These are phyloP conservation scores for Pristionchus exspectatus DNA, from an alignment of 2,888 invertebrate species.

Conservation along the genomic window DNA sequence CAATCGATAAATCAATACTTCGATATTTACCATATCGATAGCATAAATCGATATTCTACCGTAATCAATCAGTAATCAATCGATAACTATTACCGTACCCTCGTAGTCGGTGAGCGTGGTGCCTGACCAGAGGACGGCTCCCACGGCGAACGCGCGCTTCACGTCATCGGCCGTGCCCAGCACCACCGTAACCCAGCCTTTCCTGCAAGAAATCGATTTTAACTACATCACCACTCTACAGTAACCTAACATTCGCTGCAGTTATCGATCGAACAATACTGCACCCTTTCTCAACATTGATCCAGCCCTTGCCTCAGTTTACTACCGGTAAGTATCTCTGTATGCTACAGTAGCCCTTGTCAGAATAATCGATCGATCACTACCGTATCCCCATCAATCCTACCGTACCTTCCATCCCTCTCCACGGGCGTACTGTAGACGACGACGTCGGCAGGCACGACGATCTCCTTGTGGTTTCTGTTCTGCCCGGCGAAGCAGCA, in stretches of 20 bases:
- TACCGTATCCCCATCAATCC: neutral
- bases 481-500: neutral
- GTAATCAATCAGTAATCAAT: neutral
- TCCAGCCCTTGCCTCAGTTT: neutral
- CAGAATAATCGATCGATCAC: no score
- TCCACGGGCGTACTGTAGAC: constrained; percentile 49
- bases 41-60: no score
- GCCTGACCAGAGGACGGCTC: neutral
- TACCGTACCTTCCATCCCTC: neutral
- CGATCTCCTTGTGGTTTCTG: neutral
- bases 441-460: constrained; percentile 5
- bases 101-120: neutral
- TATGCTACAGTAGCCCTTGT: neutral
- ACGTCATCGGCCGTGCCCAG: constrained; percentile 62
- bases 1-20: neutral
- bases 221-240: no score
- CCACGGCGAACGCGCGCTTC: constrained; percentile 57
- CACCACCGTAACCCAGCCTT: constrained; percentile 60
- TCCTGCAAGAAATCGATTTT: neutral
- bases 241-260: no score
- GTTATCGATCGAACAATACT: neutral
- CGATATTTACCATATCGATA: neutral
- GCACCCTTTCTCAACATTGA: no score
- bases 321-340: no score
- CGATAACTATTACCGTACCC: neutral